Percentiles rank a stretch among this genome's conserved stretches.
Evolutionary conservation across 2,888 invertebrate genomes (phyloP).

Genomic region (Orthosia gracilis): DNA sequence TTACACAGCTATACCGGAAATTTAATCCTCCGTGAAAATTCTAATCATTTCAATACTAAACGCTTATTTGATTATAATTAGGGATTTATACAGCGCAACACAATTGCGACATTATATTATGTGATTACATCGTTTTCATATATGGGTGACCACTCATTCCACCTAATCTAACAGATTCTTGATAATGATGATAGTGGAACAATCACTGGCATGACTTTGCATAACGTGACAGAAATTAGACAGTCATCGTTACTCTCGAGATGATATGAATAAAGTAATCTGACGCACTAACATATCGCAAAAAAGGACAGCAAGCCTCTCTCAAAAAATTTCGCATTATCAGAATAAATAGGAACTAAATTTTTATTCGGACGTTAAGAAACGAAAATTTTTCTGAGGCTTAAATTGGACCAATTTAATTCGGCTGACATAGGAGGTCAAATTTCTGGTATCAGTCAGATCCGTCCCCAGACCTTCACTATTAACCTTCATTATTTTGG

Average conservation of each 20-base stretch:
- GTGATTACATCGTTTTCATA: constrained; percentile 11
- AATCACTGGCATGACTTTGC: constrained; percentile 36
- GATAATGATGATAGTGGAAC: constrained; percentile 21
- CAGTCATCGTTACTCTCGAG: constrained; percentile 37
- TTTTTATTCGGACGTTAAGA: not conserved
- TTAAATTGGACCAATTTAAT: no score
- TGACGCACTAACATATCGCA: constrained; percentile 16
- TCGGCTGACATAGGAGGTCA: no score
- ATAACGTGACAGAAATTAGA: constrained; percentile 28
- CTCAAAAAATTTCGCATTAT: constrained; percentile 5
- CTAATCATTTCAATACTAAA: constrained; percentile 33
- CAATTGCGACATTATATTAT: constrained; percentile 21
- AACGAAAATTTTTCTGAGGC: no score
- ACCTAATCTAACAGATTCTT: constrained; percentile 33
- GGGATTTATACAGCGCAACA: constrained; percentile 10
- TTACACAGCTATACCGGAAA: constrained; percentile 33
- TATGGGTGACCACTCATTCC: constrained; percentile 6
- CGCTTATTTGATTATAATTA: constrained; percentile 19
- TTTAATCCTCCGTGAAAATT: constrained; percentile 28
- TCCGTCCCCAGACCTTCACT: no score
- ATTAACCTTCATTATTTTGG: no score
- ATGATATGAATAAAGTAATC: constrained; percentile 9
- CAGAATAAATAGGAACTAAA: not conserved
- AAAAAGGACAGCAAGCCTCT: not conserved
- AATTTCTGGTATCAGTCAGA: no score